Conservation (phyloP, 2,113 vertebrate genomes). For the Psilopsiagon aymara region DNA sequence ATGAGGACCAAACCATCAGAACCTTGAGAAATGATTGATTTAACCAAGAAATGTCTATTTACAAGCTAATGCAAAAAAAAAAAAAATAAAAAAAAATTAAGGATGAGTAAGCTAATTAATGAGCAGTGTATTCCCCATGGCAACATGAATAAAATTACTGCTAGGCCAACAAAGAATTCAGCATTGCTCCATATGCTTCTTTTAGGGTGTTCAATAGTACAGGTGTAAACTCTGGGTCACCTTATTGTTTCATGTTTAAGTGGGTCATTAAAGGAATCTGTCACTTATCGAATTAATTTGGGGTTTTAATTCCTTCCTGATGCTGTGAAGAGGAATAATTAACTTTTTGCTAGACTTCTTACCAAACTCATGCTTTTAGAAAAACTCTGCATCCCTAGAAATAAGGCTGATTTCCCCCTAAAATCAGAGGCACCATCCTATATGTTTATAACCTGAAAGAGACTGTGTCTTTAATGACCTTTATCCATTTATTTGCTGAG, state of each 20-base stretch:
- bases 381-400: neutral
- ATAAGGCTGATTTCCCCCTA: neutral
- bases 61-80: constrained; percentile 4
- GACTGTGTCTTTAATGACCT: neutral
- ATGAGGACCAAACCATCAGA: neutral
- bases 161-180: constrained; percentile 14
- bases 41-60: constrained; percentile 29
- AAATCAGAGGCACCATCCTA: neutral
- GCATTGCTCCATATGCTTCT: neutral
- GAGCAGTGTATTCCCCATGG: constrained; percentile 8
- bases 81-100: neutral
- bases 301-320: neutral
- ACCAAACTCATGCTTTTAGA: neutral
- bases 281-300: neutral
- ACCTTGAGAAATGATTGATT: constrained; percentile 53
- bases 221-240: constrained; percentile 2
- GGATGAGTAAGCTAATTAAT: constrained; percentile 42
- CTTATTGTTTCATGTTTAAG: neutral
- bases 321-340: neutral
- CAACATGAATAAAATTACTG: neutral
- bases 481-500: neutral
- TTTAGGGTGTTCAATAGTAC: neutral
- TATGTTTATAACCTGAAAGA: neutral
- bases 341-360: neutral
- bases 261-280: neutral